phyloP scores from a whole-genome alignment of 2,113 vertebrate genomes.

The Pteropus alecto region DNA sequence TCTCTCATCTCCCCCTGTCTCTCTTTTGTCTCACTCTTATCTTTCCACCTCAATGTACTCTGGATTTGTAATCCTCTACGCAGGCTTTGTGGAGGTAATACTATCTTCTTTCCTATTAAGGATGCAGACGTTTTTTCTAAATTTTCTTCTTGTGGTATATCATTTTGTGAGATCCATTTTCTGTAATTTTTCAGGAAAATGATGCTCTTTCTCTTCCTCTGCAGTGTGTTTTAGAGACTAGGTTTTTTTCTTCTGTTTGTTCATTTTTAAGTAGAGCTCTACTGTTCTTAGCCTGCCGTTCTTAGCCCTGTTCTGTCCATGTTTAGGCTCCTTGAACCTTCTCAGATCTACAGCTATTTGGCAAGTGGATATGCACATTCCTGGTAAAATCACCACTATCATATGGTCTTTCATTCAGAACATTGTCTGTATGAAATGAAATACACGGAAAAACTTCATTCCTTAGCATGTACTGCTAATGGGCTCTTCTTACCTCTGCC shows the following conservation, averaged over 20 bases:
- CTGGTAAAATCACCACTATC: neutral
- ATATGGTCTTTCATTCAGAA: neutral
- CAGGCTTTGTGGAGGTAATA: neutral
- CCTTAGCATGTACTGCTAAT: neutral
- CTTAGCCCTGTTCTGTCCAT: neutral
- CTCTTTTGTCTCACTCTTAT: neutral
- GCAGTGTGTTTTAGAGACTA: neutral
- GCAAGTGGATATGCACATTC: neutral
- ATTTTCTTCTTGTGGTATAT: neutral
- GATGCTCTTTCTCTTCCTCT: neutral
- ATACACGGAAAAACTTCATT: neutral
- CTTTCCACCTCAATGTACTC: neutral
- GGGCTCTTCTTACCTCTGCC: neutral
- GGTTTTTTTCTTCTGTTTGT: neutral
- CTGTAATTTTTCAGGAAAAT: neutral
- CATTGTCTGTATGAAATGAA: neutral
- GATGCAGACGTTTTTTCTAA: neutral
- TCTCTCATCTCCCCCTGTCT: neutral
- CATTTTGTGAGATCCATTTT: neutral
- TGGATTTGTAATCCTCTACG: neutral
- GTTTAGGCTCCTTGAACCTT: neutral
- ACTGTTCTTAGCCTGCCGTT: too few relatives aligned
- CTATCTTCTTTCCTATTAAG: neutral
- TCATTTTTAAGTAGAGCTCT: neutral
- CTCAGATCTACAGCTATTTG: neutral